These are phyloP conservation scores for Eumaeus atala DNA, from an alignment of 1,140 invertebrate species.

Conservation along the genomic window DNA sequence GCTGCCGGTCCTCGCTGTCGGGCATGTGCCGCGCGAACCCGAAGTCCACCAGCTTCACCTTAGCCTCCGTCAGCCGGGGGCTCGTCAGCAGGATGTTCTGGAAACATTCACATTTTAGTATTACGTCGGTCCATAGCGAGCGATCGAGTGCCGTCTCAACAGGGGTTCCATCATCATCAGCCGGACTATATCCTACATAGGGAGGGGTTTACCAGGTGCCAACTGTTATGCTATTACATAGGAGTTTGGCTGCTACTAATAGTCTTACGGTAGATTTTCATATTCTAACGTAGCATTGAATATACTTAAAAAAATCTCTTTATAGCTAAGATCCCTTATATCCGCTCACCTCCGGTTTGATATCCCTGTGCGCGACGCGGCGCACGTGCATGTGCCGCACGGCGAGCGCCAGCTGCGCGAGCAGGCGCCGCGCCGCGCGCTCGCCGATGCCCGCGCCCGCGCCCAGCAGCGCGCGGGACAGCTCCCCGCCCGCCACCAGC, in stretches of 20 bases:
- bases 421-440: constrained; percentile 79
- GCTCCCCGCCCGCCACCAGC: constrained; percentile 89
- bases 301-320: too few relatives aligned
- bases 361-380: constrained; percentile 89
- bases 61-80: constrained; percentile 67
- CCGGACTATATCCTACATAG: too few relatives aligned
- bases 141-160: not conserved
- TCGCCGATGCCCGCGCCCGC: constrained; percentile 41
- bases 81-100: constrained; percentile 58
- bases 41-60: constrained; percentile 93
- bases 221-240: too few relatives aligned
- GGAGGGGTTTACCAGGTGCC: too few relatives aligned
- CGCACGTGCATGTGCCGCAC: constrained; percentile 87
- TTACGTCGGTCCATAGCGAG: too few relatives aligned
- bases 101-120: too few relatives aligned
- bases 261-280: too few relatives aligned
- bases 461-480: constrained; percentile 76
- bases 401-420: constrained; percentile 86
- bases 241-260: too few relatives aligned
- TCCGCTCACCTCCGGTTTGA: constrained; percentile 89
- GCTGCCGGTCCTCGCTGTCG: constrained; percentile 68
- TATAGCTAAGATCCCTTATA: too few relatives aligned
- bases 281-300: too few relatives aligned
- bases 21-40: constrained; percentile 88
- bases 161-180: too few relatives aligned